These are phyloP conservation scores for Phalera bucephala DNA, from an alignment of 2,888 invertebrate species.

Conservation along the genomic window DNA sequence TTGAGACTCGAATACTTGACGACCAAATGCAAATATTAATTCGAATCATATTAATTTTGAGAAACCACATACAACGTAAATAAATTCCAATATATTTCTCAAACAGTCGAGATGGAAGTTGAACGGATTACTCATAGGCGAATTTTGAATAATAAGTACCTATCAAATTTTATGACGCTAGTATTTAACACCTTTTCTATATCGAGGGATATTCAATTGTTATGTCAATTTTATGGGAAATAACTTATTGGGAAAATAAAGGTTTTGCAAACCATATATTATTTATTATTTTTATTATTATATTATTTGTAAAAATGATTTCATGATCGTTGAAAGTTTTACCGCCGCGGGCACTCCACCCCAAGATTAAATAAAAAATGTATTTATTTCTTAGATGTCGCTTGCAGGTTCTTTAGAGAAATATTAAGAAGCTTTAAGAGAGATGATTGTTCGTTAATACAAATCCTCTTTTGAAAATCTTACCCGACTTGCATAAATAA, in stretches of 20 bases:
- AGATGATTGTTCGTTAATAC: constrained; percentile 25
- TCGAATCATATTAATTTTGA: too few species aligned
- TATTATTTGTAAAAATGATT: constrained; percentile 9
- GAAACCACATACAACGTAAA: too few species aligned
- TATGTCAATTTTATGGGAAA: neutral
- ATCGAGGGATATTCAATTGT: neutral
- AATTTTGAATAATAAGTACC: too few species aligned
- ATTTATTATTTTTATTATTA: neutral
- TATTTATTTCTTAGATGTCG: constrained; percentile 23
- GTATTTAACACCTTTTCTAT: too few species aligned
- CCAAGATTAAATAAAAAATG: constrained; percentile 22
- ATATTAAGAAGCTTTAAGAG: constrained; percentile 19
- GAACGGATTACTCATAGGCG: too few species aligned
- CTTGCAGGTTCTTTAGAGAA: constrained; percentile 14
- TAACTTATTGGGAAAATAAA: neutral
- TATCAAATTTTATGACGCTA: too few species aligned
- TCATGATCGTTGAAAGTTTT: constrained; percentile 11
- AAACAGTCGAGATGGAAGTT: too few species aligned
- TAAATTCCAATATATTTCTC: too few species aligned
- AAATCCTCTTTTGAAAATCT: constrained; percentile 19
- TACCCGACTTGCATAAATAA: constrained; percentile 25
- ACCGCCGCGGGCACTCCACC: constrained; percentile 1
- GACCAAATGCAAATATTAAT: neutral
- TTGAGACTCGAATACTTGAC: constrained; percentile 1
- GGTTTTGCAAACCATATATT: neutral